A percentile compares a stretch with the other conserved stretches of the same genome.
Evolutionary conservation across 2,888 invertebrate genomes (phyloP).

Genomic region (Chymomyza caudatula): DNA sequence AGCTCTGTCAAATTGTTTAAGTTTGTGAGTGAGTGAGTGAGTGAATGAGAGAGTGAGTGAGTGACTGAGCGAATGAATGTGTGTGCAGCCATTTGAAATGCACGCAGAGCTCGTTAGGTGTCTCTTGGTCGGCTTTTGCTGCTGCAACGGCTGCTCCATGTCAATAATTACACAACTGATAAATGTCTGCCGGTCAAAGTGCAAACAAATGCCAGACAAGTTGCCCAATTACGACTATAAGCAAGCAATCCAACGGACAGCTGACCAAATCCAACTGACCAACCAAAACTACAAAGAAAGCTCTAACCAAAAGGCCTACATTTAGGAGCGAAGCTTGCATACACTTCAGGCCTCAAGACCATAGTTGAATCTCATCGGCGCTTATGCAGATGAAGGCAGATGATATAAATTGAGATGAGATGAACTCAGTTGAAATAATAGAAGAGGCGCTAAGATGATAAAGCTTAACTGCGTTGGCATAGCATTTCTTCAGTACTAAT

Average conservation of each 20-base stretch:
- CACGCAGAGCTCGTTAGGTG: not conserved
- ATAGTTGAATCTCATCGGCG: too few species aligned
- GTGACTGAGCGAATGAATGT: not conserved
- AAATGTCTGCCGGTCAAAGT: not conserved
- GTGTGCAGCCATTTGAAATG: not conserved
- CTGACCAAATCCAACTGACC: not conserved
- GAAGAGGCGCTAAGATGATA: too few species aligned
- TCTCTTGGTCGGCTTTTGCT: not conserved
- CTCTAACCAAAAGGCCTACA: not conserved
- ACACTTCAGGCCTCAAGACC: not conserved
- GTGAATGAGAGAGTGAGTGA: constrained; percentile 8
- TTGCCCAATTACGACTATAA: not conserved
- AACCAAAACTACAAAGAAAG: not conserved
- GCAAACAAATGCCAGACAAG: not conserved
- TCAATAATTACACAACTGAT: constrained; percentile 9
- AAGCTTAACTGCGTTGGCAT: too few species aligned
- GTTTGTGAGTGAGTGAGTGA: not conserved
- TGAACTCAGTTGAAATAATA: too few species aligned
- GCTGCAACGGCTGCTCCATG: not conserved
- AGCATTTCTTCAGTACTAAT: too few species aligned
- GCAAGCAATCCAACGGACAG: not conserved
- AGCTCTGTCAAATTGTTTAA: constrained; percentile 34
- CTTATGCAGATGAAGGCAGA: too few species aligned
- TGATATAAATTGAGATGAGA: too few species aligned
- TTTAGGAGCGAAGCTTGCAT: not conserved